Percentiles rank a stretch among this genome's conserved stretches.
These are phyloP conservation scores for Morus bassanus DNA, from an alignment of 2,797 vertebrate genomes.

Conservation along the genomic window DNA sequence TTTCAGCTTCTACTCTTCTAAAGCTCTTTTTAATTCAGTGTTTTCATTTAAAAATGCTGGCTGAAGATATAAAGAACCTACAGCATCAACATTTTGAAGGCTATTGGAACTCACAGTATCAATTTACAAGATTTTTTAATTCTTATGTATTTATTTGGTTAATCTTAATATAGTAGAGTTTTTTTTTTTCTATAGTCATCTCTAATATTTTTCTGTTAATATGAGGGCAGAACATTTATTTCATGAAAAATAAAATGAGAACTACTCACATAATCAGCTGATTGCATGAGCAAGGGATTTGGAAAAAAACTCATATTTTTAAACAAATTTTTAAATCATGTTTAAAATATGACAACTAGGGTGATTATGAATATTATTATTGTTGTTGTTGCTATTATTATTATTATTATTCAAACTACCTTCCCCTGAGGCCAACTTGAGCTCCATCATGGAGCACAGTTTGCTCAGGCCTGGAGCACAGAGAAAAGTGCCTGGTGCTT, in stretches of 20 bases:
- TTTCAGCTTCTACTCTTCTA: not conserved
- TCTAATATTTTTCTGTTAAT: not conserved
- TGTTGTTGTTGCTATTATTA: not conserved
- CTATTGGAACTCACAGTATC: not conserved
- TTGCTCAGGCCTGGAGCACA: not conserved
- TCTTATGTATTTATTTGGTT: not conserved
- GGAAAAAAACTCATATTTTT: not conserved
- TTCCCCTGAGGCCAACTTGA: not conserved
- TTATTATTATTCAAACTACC: not conserved
- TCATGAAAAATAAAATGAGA: not conserved
- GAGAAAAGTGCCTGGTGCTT: not conserved
- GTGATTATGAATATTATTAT: too few species aligned
- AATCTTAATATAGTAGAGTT: not conserved
- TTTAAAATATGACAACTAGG: not conserved
- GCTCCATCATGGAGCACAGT: accelerated
- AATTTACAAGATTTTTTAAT: not conserved
- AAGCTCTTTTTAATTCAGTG: conserved; percentile 9
- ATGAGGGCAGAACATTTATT: not conserved
- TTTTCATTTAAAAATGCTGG: not conserved
- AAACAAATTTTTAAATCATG: accelerated
- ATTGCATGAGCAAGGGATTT: not conserved
- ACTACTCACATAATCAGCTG: not conserved
- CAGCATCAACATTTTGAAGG: not conserved
- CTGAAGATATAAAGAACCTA: not conserved
- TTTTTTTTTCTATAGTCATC: not conserved